phyloP scores from a whole-genome alignment of 1,140 invertebrate species.

The Penaeus vannamei region DNA sequence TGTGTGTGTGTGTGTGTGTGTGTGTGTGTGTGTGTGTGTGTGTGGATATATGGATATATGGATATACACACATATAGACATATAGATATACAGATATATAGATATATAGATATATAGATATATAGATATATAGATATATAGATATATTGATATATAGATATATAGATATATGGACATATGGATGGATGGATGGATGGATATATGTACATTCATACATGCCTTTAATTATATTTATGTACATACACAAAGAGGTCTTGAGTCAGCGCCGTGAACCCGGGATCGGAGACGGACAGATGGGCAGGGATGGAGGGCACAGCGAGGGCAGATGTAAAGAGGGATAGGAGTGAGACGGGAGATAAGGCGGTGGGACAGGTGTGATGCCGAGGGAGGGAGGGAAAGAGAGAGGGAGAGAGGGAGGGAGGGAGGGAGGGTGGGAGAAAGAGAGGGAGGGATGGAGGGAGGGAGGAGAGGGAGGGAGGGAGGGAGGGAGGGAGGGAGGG shows the following conservation, averaged over 20 bases:
- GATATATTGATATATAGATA: not conserved
- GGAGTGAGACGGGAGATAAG: no score
- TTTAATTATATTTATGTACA: not conserved
- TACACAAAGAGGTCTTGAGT: not conserved
- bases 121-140: not conserved
- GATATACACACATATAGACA: no score
- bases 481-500: no score
- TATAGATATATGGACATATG: not conserved
- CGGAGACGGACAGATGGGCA: no score
- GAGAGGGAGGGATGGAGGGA: not conserved
- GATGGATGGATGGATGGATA: not conserved
- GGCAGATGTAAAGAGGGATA: no score
- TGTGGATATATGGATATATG: not conserved
- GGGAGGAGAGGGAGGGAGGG: not conserved
- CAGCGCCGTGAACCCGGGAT: no score
- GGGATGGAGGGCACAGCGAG: no score
- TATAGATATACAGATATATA: not conserved
- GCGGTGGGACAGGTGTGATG: no score
- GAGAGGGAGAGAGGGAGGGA: not conserved
- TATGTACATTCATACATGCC: not conserved
- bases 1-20: slow-evolving; percentile 11
- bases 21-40: slow-evolving; percentile 11
- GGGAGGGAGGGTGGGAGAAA: slow-evolving; percentile 4
- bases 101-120: not conserved
- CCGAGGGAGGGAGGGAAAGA: not conserved